Base-by-base conservation (phyloP, 2,888 invertebrate species). In the Lobophora halterata region DNA sequence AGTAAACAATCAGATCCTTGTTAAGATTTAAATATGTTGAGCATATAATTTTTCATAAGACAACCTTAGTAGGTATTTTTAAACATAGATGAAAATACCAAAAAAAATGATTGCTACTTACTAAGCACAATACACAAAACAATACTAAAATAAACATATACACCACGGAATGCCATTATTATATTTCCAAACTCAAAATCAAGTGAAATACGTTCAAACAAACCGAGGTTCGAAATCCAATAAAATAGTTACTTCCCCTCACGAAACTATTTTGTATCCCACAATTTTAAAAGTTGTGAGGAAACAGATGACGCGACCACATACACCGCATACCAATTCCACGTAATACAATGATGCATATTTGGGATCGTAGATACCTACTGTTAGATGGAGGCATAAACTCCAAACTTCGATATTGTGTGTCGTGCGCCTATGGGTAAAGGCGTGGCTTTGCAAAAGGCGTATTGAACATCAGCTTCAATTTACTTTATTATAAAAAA, bases 241-340 rank as follows among this genome's bases (percentile, higher is more conserved):
- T 60, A 58, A 50, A 52, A 47, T 52, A 55, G 37, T 43, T 49
- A 41, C 46, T 36, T 21, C 49, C 36, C 46, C 49, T 40, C 39
- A 42, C 39, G 50, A 64, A 67, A 61, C 65, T 68, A 68, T 65
- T 66, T 58, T 55, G 55, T 58, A 58, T 61, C 62, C 71, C 63
- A 71, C 71, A 67, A 31, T 28, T 82, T 79, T 73, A 73, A 79
- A 82, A 79, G 73, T 77, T 78, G 54, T 54, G 63, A 63, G 64
- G 70, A 71, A 74, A 65, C 82, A 85, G 79, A 83, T 83, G 83
- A 73, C 78, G 72, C 71, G 51, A 55, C 56, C 47, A 65, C 79
- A 61, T 65, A 69, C 58, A 58, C 71, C 65, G 82, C 76, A 85
- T 85, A 85, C 82, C 70, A 75, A 85, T 77, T 56, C 53, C 52